Base-by-base conservation (phyloP, 2,113 vertebrate genomes). In the Tragelaphus buxtoni region DNA sequence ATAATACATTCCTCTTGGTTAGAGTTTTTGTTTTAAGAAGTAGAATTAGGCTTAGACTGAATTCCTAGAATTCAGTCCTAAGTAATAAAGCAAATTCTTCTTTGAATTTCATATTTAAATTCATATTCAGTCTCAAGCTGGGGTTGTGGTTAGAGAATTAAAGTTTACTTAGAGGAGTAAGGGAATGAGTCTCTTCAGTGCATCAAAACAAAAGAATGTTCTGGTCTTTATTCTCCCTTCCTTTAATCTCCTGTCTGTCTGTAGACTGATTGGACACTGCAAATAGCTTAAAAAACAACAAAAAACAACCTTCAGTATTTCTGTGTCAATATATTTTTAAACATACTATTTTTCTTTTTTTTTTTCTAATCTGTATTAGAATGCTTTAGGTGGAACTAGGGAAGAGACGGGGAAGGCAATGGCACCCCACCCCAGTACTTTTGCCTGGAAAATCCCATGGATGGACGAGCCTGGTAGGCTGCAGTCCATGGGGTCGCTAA, bases 1-100 rank as follows among this genome's bases (percentile, higher is more conserved):
- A 51, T 77, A 87, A 65, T 86, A 81, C 14, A 90, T 76, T 81
- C 74, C 45, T 85, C 11, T 92, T 91, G 39, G 47, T 82, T 94
- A 89, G 69, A 89, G 47, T 56, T 94, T 96, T 91, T 51, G 55
- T 96, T 95, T 88, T 61, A 88, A 95, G 63, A 91, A 79, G 14
- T 96, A 65, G 53, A 35, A 92, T 24, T 79, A 88, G 65, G 4
- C 42, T 88, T 91, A 94, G 87, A 91, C 83, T 96, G 42, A 42
- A 42, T 90, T 17, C 28, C 22, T 86, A 35, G 39, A 94, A 89
- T 85, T 89, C 12, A 74, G n/a, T 83, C 18, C 26, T 92, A 45
- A 92, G 35, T 95, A 22, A 82, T 95, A 92, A 86, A 69, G 49
- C 61, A 87, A 88, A 86, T 13, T 91, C 63, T 80, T 94, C 28